These are phyloP conservation scores for Aythya baeri DNA, from an alignment of 2,113 vertebrate species.

Conservation along the genomic window DNA sequence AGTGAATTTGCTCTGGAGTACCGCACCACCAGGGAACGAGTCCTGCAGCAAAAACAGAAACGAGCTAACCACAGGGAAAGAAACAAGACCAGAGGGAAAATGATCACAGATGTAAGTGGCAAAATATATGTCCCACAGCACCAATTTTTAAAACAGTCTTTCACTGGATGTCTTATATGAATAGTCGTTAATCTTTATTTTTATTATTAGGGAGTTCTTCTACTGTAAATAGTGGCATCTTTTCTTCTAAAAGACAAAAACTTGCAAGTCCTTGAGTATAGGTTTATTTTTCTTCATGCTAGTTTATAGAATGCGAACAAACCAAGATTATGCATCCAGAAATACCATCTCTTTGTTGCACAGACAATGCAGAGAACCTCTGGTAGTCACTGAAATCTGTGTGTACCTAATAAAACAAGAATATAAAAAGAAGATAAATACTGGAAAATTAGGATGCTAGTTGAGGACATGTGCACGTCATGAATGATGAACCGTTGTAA, in stretches of 20 bases:
- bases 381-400: not conserved
- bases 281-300: not conserved
- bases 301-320: not conserved
- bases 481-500: not conserved
- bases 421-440: not conserved
- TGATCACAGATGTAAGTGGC: conserved; percentile 97
- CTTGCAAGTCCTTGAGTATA: not conserved
- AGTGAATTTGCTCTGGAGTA: conserved; percentile 98
- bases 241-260: not conserved
- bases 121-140: not conserved
- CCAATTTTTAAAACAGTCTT: not conserved
- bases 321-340: not conserved
- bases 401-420: not conserved
- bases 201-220: not conserved
- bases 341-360: not conserved
- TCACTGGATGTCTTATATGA: not conserved
- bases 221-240: not conserved
- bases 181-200: not conserved
- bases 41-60: conserved; percentile 96
- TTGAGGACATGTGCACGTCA: not conserved
- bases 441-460: not conserved
- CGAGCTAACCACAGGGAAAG: conserved; percentile 97
- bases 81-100: conserved; percentile 97
- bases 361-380: not conserved
- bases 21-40: conserved; percentile 93